Conservation (phyloP, 2,888 invertebrate species). For the Meta bourneti region DNA sequence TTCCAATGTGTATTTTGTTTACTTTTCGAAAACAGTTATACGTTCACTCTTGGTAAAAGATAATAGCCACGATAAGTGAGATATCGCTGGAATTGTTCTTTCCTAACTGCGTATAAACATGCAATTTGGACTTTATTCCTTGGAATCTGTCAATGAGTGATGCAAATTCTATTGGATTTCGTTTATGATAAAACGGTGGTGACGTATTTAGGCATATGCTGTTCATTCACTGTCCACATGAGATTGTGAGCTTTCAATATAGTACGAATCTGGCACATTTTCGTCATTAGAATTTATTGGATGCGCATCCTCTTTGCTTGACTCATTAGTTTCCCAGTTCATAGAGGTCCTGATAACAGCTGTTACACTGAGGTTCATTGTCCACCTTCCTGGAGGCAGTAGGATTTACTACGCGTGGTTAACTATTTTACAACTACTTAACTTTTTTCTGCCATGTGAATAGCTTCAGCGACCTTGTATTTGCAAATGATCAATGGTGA, state of each 20-base stretch:
- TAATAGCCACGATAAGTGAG: neutral
- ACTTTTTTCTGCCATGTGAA: no score
- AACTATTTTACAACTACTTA: no score
- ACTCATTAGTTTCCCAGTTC: no score
- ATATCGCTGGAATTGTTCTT: constrained; percentile 9
- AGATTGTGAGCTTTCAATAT: neutral
- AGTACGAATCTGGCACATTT: neutral
- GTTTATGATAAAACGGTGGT: constrained; percentile 1
- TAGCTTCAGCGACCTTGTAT: no score
- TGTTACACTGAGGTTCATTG: no score
- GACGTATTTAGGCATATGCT: neutral
- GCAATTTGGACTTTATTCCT: constrained; percentile 19
- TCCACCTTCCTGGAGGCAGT: no score
- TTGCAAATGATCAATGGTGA: no score
- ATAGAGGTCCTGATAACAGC: no score
- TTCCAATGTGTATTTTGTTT: neutral
- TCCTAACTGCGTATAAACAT: neutral
- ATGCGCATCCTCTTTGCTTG: no score
- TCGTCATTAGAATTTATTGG: neutral
- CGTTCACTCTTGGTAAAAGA: neutral
- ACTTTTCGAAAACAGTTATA: neutral
- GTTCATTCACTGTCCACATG: constrained; percentile 11
- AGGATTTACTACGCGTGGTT: no score
- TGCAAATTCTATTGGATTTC: neutral
- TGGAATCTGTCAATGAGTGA: constrained; percentile 38